Conservation (phyloP, 92 coral and sea anemone species). For the Isaurus tuberculatus region DNA sequence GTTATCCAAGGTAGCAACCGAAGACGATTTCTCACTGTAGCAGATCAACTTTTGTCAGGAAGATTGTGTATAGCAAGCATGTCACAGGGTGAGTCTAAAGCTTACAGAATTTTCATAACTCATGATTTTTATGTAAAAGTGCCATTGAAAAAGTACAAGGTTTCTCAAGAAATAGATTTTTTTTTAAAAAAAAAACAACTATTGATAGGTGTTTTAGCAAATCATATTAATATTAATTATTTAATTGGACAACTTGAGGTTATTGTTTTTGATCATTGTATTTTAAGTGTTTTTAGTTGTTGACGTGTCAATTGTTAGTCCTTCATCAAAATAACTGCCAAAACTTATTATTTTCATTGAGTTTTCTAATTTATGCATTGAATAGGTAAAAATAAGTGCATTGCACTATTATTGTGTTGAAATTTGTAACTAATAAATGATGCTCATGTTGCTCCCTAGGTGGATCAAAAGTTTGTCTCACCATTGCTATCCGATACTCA, state of each 20-base stretch:
- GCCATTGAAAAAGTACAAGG: background rate
- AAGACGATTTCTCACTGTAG: conserved; percentile 85
- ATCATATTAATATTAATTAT: too few species aligned
- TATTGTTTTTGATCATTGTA: too few species aligned
- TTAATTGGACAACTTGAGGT: too few species aligned
- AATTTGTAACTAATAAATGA: background rate
- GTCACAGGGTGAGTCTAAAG: conserved; percentile 72
- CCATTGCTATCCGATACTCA: conserved; percentile 90
- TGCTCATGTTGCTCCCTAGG: conserved; percentile 43
- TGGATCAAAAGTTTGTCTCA: conserved; percentile 77
- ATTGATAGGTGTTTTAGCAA: too few species aligned
- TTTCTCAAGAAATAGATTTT: too few species aligned
- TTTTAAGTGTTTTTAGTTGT: too few species aligned
- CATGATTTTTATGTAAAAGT: background rate
- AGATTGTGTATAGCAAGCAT: conserved; percentile 89
- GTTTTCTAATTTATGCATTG: too few species aligned
- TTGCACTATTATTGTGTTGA: background rate
- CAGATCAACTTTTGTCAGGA: conserved; percentile 91
- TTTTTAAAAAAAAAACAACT: too few species aligned
- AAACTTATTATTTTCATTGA: too few species aligned
- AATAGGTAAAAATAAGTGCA: background rate
- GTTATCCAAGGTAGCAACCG: conserved; percentile 76
- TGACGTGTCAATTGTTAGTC: too few species aligned
- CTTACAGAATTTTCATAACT: background rate
- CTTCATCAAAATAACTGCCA: too few species aligned